Evolutionary conservation across 2,113 vertebrate genomes (phyloP), one percentile per base, ranked within the genome.

Genomic region (Epinephelus cyanopodus): DNA sequence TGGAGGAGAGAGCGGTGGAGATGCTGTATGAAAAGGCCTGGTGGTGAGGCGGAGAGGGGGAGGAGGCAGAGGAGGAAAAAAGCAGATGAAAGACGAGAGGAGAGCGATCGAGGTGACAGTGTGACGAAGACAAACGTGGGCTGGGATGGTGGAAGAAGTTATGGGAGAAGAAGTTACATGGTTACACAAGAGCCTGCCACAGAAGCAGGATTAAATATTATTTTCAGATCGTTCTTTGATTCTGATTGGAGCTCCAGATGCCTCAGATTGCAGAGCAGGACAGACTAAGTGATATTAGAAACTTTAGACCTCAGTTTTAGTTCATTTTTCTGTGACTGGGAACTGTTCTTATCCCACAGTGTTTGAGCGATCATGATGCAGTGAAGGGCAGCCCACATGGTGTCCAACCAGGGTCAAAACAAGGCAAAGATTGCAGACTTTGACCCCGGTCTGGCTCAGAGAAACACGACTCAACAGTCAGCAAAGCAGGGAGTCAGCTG

Each of bases 51-150:
- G 56, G 75, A 75, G 81, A 74, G 77, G 79, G 57, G 74, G 83
- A 89, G 87, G 76, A 89, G 88, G 81, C 27, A 56, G 78, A 58
- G 73, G 79, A 74, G 70, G 87, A 48, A 47, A 50, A 29, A 63
- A 58, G 65, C 83, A 78, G 79, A 91, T 82, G 73, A 88, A 89
- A 89, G 73, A 61, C 52, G 66, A 68, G 37, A 80, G 79, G 60
- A 37, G 77, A 86, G 83, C 69, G 65, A 83, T 53, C 17, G 58
- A 80, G 87, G 90, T 87, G 90, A 85, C 87, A 87, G 83, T 53
- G 39, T 23, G 88, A 88, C 70, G 83, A 85, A 74, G 81, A 79
- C 23, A 53, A 69, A 80, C 33, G 48, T 53, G 58, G 66, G 70
- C 78, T 2, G 25, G 62, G 75, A 62, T 0, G 47, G 64, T 21